Evolutionary conservation across 2,113 vertebrate species (phyloP), one percentile per base, ranked within the genome.

Genomic region (Balaeniceps rex): DNA sequence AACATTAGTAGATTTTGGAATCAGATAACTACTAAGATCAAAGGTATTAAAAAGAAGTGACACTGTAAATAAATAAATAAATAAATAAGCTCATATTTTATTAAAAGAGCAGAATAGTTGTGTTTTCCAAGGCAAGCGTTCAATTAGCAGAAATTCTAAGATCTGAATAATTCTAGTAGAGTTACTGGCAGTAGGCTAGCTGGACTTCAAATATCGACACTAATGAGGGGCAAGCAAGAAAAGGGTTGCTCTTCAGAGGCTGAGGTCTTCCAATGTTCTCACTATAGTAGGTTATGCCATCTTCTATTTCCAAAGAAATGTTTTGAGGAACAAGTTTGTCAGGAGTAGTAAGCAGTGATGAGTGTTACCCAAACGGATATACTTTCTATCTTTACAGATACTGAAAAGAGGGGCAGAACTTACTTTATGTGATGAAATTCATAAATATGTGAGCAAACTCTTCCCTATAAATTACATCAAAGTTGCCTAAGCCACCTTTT

Each of bases 21-120:
- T 54, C 69, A 57, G 47, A 74, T 71, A 77, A 78, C 65, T 90
- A 42, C 71, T 15, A 60, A 93, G 89, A 96, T 95, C 80, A 95
- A 96, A 96, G 91, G 47, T 78, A 91, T 34, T 83, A 87, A 91
- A 84, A 95, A 86, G 21, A 88, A 91, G 47, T 51, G 65, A 70
- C 40, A 42, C 7, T 61, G 38, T 51, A 54, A 87, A 90, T 88
- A 93, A 90, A 88, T 88, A 93, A 90, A 88, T 88, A 78, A 80
- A 77, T 52, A 96, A 87, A 76, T 87, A 78, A 80, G 12, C 11
- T 38, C 42, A 58, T 29, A 42, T 42, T 91, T 93, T 91, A 51
- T 88, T 71, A 47, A 68, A 88, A 83, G 77, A 90, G 11, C 60
- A 71, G 65, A 83, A 87, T 10, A 86, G 46, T 33, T 58, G 75